Evolutionary conservation across 2,888 invertebrate genomes (phyloP).

Genomic region (Aphidius colemani): DNA sequence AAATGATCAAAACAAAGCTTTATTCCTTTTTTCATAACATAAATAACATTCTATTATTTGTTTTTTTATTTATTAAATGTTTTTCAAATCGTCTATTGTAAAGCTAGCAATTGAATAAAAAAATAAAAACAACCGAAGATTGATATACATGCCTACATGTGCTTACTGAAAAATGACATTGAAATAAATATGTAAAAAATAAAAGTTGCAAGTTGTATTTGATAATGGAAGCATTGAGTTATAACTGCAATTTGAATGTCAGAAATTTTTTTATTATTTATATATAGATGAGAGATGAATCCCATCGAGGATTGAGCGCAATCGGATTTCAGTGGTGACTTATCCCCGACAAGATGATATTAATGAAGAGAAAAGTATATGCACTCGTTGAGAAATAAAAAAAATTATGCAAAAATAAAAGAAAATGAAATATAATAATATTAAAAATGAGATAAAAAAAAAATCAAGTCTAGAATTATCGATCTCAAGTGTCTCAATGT

Average conservation of each 20-base stretch:
- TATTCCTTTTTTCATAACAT: neutral
- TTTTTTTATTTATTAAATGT: neutral
- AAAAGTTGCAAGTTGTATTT: no score
- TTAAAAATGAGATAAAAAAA: constrained; percentile 3
- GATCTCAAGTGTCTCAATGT: constrained; percentile 25
- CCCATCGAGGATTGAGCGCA: constrained; percentile 23
- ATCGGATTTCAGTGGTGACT: constrained; percentile 25
- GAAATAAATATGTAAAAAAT: neutral
- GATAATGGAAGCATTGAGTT: constrained; percentile 20
- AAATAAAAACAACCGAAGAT: neutral
- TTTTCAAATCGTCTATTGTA: neutral
- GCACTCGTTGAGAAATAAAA: constrained; percentile 22
- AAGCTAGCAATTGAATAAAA: constrained; percentile 4
- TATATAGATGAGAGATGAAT: constrained; percentile 23
- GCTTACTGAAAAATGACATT: constrained; percentile 8
- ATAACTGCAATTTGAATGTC: constrained; percentile 13
- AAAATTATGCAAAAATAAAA: constrained; percentile 18
- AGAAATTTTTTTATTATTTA: constrained; percentile 13
- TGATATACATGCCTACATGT: neutral
- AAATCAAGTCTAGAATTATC: constrained; percentile 21
- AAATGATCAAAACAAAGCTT: neutral
- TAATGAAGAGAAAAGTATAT: constrained; percentile 28
- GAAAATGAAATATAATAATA: constrained; percentile 7
- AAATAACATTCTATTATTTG: no score
- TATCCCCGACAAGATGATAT: constrained; percentile 28